A percentile compares a stretch with the other conserved stretches of the same genome.
Evolutionary conservation across 2,113 vertebrate genomes (phyloP).

Genomic region (Megaceryle torquata): DNA sequence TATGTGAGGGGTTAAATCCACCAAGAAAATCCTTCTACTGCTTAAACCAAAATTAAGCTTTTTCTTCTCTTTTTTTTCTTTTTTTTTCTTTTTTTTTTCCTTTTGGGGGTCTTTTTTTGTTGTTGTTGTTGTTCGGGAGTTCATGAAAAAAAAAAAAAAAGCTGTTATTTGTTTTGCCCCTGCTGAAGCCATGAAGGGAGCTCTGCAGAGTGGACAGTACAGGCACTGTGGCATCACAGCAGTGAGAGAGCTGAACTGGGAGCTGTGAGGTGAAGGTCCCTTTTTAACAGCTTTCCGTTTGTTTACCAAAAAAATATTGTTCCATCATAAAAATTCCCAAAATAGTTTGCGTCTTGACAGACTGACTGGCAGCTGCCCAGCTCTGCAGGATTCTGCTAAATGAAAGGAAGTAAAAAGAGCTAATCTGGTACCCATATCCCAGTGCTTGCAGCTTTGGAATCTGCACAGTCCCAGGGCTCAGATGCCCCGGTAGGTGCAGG

Average conservation of each 20-base stretch:
- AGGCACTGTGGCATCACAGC: conserved; percentile 66
- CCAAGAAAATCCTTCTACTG: background rate
- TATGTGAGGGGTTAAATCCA: conserved; percentile 7
- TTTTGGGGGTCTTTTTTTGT: background rate
- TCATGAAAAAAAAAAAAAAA: background rate
- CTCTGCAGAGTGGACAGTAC: conserved; percentile 65
- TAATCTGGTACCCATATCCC: conserved; percentile 39
- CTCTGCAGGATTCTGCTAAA: conserved; percentile 70
- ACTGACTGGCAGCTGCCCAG: conserved; percentile 78
- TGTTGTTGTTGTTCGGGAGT: background rate
- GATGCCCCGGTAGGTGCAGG: background rate
- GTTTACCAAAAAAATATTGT: conserved; percentile 84
- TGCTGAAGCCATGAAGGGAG: conserved; percentile 47
- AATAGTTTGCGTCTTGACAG: conserved; percentile 79
- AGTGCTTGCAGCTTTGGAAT: conserved; percentile 17
- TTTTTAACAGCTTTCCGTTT: conserved; percentile 78
- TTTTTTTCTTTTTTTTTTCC: background rate
- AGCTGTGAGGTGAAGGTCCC: conserved; percentile 72
- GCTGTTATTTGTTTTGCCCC: conserved; percentile 63
- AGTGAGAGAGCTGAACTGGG: conserved; percentile 69
- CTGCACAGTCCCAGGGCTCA: background rate
- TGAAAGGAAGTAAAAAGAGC: conserved; percentile 66
- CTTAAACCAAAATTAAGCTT: background rate
- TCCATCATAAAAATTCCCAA: conserved; percentile 84
- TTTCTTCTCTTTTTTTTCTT: background rate